Base-by-base conservation (phyloP, 2,888 invertebrate species). In the Fragum sueziense region DNA sequence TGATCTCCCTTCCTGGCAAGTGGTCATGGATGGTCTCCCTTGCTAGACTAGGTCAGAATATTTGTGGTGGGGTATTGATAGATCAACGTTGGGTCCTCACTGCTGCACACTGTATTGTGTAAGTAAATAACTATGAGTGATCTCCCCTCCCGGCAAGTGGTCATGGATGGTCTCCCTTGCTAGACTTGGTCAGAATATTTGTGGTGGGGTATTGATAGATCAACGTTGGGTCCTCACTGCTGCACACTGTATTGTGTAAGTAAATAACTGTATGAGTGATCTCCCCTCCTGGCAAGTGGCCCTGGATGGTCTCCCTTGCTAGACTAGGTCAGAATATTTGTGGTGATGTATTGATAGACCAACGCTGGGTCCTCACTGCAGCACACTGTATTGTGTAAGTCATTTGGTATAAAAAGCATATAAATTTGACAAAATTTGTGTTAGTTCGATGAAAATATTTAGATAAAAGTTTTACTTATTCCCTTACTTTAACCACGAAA, bases 11-110 rank as follows among this genome's bases (percentile, higher is more conserved):
- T 7, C 74, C 41, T 51, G 91, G 91, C 1, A 86, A 89, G 69
- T 91, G 90, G 90, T 90, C 91, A 0, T 91, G 91, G 91, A 84
- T 90, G 54, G 88, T 86, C 0, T 90, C 90, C 51, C 77, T 90
- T 51, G 79, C 87, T 3, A 87, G 85, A 59, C 84, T 88, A 31
- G 88, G 88, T 0, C 67, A 84, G 61, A 79, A 85, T 27, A 67
- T 86, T 2, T 91, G 91, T 86, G 87, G 88, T 34, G 91, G 88
- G 2, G 84, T 80, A 9, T 57, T 91, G n/a, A 57, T 57, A 17
- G n/a, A 57, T 9, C 20, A 57, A n/a, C 57, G n/a, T 22, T 57
- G 57, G 57, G 57, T 57, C 7, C 57, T 57, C n/a, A 57, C n/a
- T 17, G n/a, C 57, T 17, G 57, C 25, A 11, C 57, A 57, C n/a